phyloP scores from a whole-genome alignment of 1,140 invertebrate species.

The Procambarus virginalis region DNA sequence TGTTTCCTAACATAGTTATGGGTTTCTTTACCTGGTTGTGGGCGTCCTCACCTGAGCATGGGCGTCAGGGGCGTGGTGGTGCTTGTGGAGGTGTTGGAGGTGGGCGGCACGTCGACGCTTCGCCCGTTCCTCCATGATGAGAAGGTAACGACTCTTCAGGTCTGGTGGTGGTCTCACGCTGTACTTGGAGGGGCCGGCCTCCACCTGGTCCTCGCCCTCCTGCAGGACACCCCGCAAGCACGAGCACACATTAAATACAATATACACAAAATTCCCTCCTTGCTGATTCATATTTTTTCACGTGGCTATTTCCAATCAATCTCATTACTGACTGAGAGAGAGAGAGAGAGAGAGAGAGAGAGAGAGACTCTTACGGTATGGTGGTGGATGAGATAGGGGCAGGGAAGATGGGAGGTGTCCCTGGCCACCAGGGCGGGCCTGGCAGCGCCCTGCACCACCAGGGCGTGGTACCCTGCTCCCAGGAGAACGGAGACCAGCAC shows the following conservation, averaged over 20 bases:
- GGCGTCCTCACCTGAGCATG: not conserved
- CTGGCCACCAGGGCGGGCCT: slow-evolving; percentile 28
- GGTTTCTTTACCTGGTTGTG: too few relatives aligned
- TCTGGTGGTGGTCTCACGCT: slow-evolving; percentile 51
- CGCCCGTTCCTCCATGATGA: slow-evolving; percentile 54
- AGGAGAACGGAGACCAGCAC: slow-evolving; percentile 43
- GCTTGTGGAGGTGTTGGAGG: slow-evolving; percentile 8
- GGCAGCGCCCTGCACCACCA: slow-evolving; percentile 59
- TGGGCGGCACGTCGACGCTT: not conserved
- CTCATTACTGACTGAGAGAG: too few relatives aligned
- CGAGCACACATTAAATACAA: too few relatives aligned
- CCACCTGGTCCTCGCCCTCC: slow-evolving; percentile 3
- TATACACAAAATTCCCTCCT: too few relatives aligned
- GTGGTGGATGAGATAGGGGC: slow-evolving; percentile 29
- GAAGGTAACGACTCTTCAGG: slow-evolving; percentile 34
- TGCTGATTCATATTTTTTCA: too few relatives aligned
- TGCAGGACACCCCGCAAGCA: not conserved
- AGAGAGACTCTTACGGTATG: not conserved
- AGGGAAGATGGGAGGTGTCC: slow-evolving; percentile 40
- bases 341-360: too few relatives aligned
- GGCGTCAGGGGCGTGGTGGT: not conserved
- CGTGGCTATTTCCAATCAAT: too few relatives aligned
- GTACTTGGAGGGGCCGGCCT: slow-evolving; percentile 38
- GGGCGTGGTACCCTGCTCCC: slow-evolving; percentile 54
- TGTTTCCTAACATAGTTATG: too few relatives aligned